Base-by-base conservation (phyloP, 2,888 invertebrate genomes). In the Spodoptera exigua region DNA sequence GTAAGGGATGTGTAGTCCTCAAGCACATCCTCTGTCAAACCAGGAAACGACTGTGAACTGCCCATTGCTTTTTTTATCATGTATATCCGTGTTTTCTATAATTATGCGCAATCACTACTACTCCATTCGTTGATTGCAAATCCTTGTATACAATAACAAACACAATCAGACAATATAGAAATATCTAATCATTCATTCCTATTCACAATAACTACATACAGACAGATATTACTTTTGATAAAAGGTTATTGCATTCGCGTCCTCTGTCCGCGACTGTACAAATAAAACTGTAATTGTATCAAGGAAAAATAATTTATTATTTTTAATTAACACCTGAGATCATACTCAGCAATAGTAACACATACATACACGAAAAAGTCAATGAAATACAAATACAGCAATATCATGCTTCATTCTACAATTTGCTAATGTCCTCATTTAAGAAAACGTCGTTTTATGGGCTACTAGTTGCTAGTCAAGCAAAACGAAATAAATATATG, bases 1-100 rank as follows among this genome's bases (percentile, higher is more conserved):
- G 96, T 96, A 52, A 96, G 83, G 39, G 94, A 87, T 0, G 91
- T 86, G 73, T 96, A 96, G 48, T 96, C 96, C 61, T 95, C 95
- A 40, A 96, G 76, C 47, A 94, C 74, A 70, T 95, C 95, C 79
- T 95, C 90, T 0, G 95, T 95, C 45, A 96, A 84, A 37, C 94
- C 91, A 3, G 91, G 88, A 70, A 92, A 93, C 7, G 89, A 90
- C 43, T 93, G 91, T 7, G 86, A 87, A 58, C 82, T 80, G 32
- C 95, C 95, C 95, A 95, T 95, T 73, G 3, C 56, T 21, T 48
- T 39, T 5, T 36, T 49, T 35, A 12, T n/a, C 13, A 9, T 18
- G 18, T 35, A 21, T 37, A 7, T 36, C 10, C 3, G 14, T 36
- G 17, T 44, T 40, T 27, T 16, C 16, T 7, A 5, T 47, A 13